Base-by-base conservation (phyloP, 2,888 invertebrate species). In the Eulithis prunata region DNA sequence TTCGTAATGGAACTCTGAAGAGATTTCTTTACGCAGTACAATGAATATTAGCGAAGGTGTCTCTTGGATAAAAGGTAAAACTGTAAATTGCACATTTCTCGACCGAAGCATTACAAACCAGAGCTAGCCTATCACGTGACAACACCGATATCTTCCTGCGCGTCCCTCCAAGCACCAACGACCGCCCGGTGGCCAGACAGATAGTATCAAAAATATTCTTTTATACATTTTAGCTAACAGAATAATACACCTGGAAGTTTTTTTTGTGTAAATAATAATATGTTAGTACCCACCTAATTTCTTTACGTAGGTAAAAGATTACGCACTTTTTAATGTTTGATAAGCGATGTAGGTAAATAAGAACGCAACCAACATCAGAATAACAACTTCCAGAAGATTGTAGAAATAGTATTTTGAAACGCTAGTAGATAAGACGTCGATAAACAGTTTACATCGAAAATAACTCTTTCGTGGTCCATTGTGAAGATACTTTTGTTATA, bases 151-250 rank as follows among this genome's bases (percentile, higher is more conserved):
- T 51, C 75, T 71, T 69, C 62, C 59, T 57, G 61, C 62, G 73
- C 82, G 70, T 77, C 77, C 73, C 72, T 76, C 79, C 87, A 80
- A 91, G 91, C 92, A 91, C 91, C 91, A 90, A 87, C 85, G 78
- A 82, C 81, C 79, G 80, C 70, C 89, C 91, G 91, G 90, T 89
- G 91, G 91, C 85, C 91, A 83, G 82, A 86, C 83, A 80, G 86
- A 81, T 70, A 68, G 69, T 68, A 73, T 79, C 80, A 73, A 81
- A 81, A 81, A 82, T 71, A 72, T 68, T 62, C 47, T 65, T 47
- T 66, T 64, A 68, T 61, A 64, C 49, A 68, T 41, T 66, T 61
- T 61, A 57, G 64, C 68, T 54, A 58, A 64, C 45, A 43, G 3
- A 63, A 64, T 56, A 52, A 38, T 3, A 55, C 59, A 51, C 43